Evolutionary conservation across 1,140 invertebrate species (phyloP).

Genomic region (Paramacrobiotus metropolitanus): DNA sequence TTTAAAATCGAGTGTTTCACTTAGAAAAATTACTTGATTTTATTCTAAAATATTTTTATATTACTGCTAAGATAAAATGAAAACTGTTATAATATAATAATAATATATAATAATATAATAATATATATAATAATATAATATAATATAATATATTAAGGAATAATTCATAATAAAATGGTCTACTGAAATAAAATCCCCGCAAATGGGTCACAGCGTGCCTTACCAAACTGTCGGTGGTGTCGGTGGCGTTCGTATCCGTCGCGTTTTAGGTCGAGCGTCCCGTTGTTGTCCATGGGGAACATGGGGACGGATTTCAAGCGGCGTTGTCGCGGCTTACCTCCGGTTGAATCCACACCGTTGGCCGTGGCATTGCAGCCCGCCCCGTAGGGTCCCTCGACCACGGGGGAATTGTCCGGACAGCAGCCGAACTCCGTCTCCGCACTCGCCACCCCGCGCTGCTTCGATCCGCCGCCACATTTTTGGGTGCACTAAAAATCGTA

Average conservation of each 20-base stretch:
- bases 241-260: background rate
- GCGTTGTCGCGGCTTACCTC: constrained; percentile 12
- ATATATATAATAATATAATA: too few relatives aligned
- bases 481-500: constrained; percentile 41
- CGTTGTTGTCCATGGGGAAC: constrained; percentile 5
- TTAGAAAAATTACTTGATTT: background rate
- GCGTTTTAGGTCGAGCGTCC: too few relatives aligned
- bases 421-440: constrained; percentile 35
- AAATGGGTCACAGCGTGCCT: background rate
- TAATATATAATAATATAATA: too few relatives aligned
- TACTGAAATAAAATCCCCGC: too few relatives aligned
- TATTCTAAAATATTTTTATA: background rate
- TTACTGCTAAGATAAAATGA: too few relatives aligned
- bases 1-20: too few relatives aligned
- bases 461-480: constrained; percentile 51
- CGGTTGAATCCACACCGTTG: constrained; percentile 43
- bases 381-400: constrained; percentile 41
- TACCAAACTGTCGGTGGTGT: background rate
- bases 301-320: background rate
- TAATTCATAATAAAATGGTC: too few relatives aligned
- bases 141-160: too few relatives aligned
- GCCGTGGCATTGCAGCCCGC: constrained; percentile 47
- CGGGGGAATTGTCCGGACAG: constrained; percentile 64
- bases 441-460: constrained; percentile 33
- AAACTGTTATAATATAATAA: too few relatives aligned